phyloP scores from a whole-genome alignment of 2,797 vertebrate species.

The Menidia menidia region DNA sequence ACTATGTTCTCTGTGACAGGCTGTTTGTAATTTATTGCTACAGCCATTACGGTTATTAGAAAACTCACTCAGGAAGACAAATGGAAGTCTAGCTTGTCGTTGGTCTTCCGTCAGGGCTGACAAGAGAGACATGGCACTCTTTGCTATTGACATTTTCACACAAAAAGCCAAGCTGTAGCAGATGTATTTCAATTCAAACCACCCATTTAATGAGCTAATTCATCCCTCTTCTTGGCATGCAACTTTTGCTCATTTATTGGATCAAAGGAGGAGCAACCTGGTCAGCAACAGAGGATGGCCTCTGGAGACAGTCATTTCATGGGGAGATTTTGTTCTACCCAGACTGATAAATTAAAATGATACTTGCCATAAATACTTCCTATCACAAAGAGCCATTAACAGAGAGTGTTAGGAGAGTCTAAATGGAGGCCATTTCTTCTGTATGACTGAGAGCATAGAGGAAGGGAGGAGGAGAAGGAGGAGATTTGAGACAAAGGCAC shows the following conservation, averaged over 20 bases:
- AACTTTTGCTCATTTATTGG: constrained; percentile 50
- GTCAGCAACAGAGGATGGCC: constrained; percentile 40
- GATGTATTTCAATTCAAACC: constrained; percentile 70
- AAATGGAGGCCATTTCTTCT: constrained; percentile 80
- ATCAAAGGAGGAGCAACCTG: constrained; percentile 44
- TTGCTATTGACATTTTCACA: constrained; percentile 78
- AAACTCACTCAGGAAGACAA: constrained; percentile 84
- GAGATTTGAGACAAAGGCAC: constrained; percentile 65
- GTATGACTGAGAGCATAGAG: constrained; percentile 62
- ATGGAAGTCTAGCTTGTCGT: constrained; percentile 67
- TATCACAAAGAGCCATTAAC: constrained; percentile 80
- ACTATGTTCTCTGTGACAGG: constrained; percentile 76
- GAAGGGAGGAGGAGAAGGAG: constrained; percentile 47
- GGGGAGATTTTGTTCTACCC: constrained; percentile 37
- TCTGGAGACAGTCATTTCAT: constrained; percentile 58
- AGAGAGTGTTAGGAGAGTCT: constrained; percentile 74
- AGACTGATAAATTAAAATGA: constrained; percentile 80
- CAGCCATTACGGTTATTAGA: constrained; percentile 84
- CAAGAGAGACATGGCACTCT: constrained; percentile 73
- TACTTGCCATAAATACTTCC: constrained; percentile 82
- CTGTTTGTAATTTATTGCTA: constrained; percentile 77
- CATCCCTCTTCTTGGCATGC: constrained; percentile 47
- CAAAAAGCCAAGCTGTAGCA: constrained; percentile 68
- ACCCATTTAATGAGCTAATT: constrained; percentile 71
- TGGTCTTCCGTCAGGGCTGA: constrained; percentile 77